Base-by-base conservation (phyloP, 2,888 invertebrate species). In the Mimachlamys varia region DNA sequence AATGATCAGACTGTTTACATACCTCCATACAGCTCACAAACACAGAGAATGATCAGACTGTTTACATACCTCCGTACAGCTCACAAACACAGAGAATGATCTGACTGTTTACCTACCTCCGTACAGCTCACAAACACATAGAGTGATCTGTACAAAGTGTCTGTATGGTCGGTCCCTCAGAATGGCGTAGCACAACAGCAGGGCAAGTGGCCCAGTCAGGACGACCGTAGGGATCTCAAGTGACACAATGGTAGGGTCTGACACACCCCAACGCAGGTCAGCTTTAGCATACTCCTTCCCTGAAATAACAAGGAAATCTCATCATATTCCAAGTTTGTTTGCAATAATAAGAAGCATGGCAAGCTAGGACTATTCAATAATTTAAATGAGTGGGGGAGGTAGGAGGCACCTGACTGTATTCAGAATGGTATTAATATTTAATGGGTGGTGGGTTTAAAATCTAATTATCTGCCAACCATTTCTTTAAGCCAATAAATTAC, bases 201-300 rank as follows among this genome's bases (percentile, higher is more conserved):
- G 49, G 89, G 95, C 95, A 87, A 96, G 93, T 0, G 93, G 92
- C 7, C 95, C 94, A 89, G 94, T 95, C 0, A 96, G 55, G 17
- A 94, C 91, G 1, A 96, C 96, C 0, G 96, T 96, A 89, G 96
- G 93, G 22, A 96, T 94, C 93, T 96, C 96, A 88, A 96, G 92
- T 53, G 96, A 95, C 7, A 96, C 96, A 87, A 96, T 93, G 0
- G 95, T 96, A 7, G 96, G 96, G 91, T 96, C 96, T 3, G 95
- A 95, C 62, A 95, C 94, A 89, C 95, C 93, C 96, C 96, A 96
- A n/a, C 96, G 93, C n/a, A 93, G 93, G 91, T 96, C 96, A n/a
- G 96, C 96, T 89, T 95, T 95, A 17, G 95, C 96, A 93, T 96
- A 96, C 89, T 96, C 96, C 91, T 96, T 95, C 96, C 96, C 96